A percentile compares a stretch with the other conserved stretches of the same genome.
These are phyloP conservation scores for Candoia aspera DNA, from an alignment of 2,113 vertebrate genomes.

Conservation along the genomic window DNA sequence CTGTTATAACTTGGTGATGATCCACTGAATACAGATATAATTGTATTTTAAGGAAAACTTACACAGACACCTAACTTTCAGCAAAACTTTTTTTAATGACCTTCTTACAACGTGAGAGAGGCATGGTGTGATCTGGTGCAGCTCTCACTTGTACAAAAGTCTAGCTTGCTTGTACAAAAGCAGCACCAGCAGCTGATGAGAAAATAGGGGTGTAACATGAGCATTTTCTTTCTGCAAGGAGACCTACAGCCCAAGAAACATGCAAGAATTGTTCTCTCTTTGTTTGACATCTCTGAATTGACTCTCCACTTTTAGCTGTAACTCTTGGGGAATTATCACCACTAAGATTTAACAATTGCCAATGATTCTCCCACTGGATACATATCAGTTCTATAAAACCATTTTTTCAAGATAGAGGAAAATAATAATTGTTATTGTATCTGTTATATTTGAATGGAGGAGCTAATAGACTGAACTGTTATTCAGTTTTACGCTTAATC, in stretches of 20 bases:
- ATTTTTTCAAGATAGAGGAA: not conserved
- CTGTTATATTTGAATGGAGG: not conserved
- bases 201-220: not conserved
- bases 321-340: not conserved
- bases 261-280: not conserved
- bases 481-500: not conserved
- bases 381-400: not conserved
- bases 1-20: not conserved
- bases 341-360: not conserved
- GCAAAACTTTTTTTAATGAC: not conserved
- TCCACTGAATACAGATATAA: not conserved
- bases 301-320: not conserved
- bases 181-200: not conserved
- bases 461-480: not conserved
- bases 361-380: not conserved
- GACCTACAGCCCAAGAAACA: not conserved
- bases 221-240: not conserved
- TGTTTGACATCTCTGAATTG: not conserved
- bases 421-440: not conserved
- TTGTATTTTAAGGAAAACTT: not conserved
- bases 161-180: not conserved
- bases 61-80: not conserved
- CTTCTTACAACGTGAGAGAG: not conserved
- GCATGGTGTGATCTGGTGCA: not conserved
- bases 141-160: not conserved